Evolutionary conservation across 1,140 invertebrate species (phyloP), one percentile per base, ranked within the genome.

Genomic region (Camponotus pennsylvanicus): DNA sequence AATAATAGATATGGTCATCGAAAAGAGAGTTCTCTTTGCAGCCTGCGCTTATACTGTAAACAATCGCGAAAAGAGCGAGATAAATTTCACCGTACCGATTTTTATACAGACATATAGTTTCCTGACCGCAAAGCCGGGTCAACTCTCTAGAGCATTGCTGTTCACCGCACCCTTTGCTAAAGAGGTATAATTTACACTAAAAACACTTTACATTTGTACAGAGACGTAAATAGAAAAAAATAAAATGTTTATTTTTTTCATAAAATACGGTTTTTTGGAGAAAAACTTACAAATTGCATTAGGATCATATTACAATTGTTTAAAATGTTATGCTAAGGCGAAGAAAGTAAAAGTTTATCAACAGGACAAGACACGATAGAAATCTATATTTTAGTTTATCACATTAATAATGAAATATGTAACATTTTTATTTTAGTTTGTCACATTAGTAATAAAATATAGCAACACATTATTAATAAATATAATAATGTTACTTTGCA

Each of bases 111-210:
- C 97, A 0, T 98, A 98, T 88, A 96, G 97, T 0, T 97, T 98
- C 90, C 95, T 98, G 71, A 96, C 97, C 8, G 96, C 97, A 0
- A 96, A 97, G 73, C 98, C 98, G 2, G 96, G 96, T 86, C 97
- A 97, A 92, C 94, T 98, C 3, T 98, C 97, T 85, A 96, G 98
- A 90, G 98, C 97, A 0, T 95, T 98, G 55, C 94, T 99, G 1
- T 99, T 99, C 91, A 96, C 98, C 52, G 96, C 97, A 6, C 98
- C 98, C 2, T 99, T 98, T 92, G 97, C 97, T 3, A 94, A 95
- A 49, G 97, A 97, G 93, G 97, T 98, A 45, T 45, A 75, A 83
- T 27, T 34, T 45, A 1, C 7, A 1, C 42, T 45, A 45, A 11
- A 27, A 9, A 9, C 2, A 15, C 5, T 13, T 69, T 59, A 34